Evolutionary conservation across 2,797 vertebrate genomes (phyloP).

Genomic region (Sebastes hopkinsi): DNA sequence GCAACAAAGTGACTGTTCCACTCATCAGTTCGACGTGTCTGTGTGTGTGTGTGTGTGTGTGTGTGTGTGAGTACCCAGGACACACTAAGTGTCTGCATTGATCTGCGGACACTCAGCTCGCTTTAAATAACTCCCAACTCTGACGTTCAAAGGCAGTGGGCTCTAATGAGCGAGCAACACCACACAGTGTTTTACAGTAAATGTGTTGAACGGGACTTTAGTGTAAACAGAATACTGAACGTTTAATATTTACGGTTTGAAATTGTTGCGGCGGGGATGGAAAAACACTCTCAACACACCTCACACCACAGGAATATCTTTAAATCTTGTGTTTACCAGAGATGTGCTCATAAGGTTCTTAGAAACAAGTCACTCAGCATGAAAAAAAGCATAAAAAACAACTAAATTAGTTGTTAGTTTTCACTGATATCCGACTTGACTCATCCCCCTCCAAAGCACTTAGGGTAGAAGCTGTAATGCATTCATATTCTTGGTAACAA

Average conservation of each 20-base stretch:
- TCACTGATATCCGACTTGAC: neutral
- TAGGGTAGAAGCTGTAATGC: neutral
- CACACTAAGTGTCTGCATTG: conserved; percentile 41
- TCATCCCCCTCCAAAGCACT: neutral
- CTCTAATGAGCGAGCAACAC: neutral
- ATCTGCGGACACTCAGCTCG: conserved; percentile 39
- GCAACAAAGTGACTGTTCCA: neutral
- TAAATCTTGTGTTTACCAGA: too few species aligned
- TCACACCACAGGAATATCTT: too few species aligned
- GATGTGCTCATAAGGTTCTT: too few species aligned
- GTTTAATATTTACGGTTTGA: too few species aligned
- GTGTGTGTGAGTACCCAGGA: neutral
- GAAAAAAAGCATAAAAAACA: too few species aligned
- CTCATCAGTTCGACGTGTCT: conserved; percentile 4
- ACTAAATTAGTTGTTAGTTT: neutral
- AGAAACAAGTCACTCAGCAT: too few species aligned
- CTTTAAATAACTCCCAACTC: conserved; percentile 41
- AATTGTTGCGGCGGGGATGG: too few species aligned
- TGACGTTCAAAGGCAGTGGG: conserved; percentile 3
- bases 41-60: neutral
- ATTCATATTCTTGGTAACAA: neutral
- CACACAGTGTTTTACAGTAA: neutral
- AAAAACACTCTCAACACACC: too few species aligned
- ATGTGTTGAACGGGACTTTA: neutral
- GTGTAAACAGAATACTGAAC: too few species aligned